Conservation (phyloP, 1,140 invertebrate species). For the Whitmania pigra region DNA sequence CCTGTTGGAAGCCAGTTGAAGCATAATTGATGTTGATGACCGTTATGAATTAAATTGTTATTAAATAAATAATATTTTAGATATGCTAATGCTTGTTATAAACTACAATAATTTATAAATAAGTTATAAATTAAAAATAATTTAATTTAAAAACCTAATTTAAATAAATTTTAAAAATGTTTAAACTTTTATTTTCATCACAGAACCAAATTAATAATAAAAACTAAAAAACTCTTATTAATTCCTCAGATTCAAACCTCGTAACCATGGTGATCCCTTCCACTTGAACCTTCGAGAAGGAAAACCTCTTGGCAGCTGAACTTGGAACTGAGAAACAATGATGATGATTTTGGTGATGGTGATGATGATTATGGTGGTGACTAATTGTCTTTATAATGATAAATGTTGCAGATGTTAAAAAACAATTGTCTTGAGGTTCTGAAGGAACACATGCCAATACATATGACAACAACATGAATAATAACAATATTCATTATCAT, state of each 20-base stretch:
- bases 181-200: too few relatives aligned
- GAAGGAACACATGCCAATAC: not conserved
- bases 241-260: conserved; percentile 28
- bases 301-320: conserved; percentile 31
- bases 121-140: too few relatives aligned
- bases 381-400: too few relatives aligned
- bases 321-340: conserved; percentile 29
- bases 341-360: not conserved
- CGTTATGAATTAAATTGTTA: too few relatives aligned
- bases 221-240: not conserved
- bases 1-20: not conserved
- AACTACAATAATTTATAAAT: too few relatives aligned
- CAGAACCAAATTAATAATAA: too few relatives aligned
- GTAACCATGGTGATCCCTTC: conserved; percentile 36
- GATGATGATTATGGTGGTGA: not conserved
- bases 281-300: conserved; percentile 33
- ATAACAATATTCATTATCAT: not conserved
- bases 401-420: not conserved
- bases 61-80: too few relatives aligned
- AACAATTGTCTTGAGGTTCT: not conserved
- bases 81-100: too few relatives aligned
- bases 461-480: not conserved
- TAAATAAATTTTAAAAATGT: too few relatives aligned
- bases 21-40: too few relatives aligned
- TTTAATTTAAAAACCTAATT: too few relatives aligned